phyloP scores from a whole-genome alignment of 2,888 invertebrate species.

The Scaptodrosophila latifasciaeformis region DNA sequence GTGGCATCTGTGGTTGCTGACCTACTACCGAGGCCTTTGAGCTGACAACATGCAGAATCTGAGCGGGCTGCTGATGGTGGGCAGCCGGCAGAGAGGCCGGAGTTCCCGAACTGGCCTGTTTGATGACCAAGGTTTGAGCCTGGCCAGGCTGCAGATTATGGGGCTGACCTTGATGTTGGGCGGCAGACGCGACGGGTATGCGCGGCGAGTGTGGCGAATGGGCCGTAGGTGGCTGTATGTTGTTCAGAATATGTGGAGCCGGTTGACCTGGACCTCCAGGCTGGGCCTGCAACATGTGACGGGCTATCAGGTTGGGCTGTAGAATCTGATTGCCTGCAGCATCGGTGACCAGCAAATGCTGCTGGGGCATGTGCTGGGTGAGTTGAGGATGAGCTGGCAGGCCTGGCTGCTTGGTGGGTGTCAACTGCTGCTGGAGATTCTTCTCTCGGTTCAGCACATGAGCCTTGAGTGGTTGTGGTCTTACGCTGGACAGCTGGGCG shows the following conservation, averaged over 20 bases:
- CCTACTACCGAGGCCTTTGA: slow-evolving; percentile 60
- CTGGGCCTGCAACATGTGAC: slow-evolving; percentile 46
- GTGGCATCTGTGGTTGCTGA: slow-evolving; percentile 27
- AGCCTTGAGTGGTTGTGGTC: slow-evolving; percentile 79
- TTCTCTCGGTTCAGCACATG: slow-evolving; percentile 79
- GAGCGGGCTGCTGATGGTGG: slow-evolving; percentile 35
- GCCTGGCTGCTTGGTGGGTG: slow-evolving; percentile 54
- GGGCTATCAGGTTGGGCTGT: slow-evolving; percentile 56
- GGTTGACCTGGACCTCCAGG: slow-evolving; percentile 25
- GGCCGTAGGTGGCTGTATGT: slow-evolving; percentile 69
- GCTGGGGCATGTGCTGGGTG: slow-evolving; percentile 49
- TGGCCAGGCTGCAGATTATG: slow-evolving; percentile 40
- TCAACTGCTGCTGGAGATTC: slow-evolving; percentile 55
- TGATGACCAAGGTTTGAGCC: slow-evolving; percentile 68
- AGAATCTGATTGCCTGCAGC: slow-evolving; percentile 56
- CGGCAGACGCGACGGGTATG: slow-evolving; percentile 13
- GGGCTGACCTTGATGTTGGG: slow-evolving; percentile 61
- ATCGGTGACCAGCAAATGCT: slow-evolving; percentile 61
- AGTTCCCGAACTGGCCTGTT: slow-evolving; percentile 53
- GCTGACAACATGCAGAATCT: slow-evolving; percentile 70
- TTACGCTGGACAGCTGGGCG: slow-evolving; percentile 72
- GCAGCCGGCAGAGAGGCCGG: slow-evolving; percentile 20
- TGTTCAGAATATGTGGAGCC: slow-evolving; percentile 67
- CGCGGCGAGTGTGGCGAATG: slow-evolving; percentile 62
- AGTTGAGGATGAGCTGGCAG: slow-evolving; percentile 19